A percentile compares a stretch with the other conserved stretches of the same genome.
Conservation (phyloP, 1,140 invertebrate species). For the Polypedilum pembai region DNA sequence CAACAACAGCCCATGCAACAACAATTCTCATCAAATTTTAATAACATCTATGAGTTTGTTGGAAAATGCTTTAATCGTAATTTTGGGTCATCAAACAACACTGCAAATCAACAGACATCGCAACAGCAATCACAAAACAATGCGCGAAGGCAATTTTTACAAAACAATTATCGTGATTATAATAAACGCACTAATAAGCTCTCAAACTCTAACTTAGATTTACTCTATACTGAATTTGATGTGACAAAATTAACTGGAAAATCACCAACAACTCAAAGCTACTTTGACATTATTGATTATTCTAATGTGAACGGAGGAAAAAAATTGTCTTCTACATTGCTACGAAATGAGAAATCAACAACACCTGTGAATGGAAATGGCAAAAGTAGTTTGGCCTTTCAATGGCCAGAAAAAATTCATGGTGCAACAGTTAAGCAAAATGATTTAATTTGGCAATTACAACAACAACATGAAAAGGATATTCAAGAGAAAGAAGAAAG, state of each 20-base stretch:
- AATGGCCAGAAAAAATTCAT: conserved; percentile 44
- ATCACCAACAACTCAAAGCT: conserved; percentile 44
- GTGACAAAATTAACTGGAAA: conserved; percentile 43
- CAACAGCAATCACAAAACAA: neutral
- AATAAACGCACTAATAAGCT: conserved; percentile 28
- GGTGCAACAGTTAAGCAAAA: conserved; percentile 42
- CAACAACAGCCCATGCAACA: neutral
- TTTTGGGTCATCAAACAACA: conserved; percentile 30
- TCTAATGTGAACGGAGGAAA: neutral
- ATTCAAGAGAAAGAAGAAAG: conserved; percentile 26
- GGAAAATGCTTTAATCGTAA: conserved; percentile 24
- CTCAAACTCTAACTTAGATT: conserved; percentile 32
- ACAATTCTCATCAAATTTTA: conserved; percentile 10
- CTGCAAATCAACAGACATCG: neutral
- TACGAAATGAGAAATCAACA: neutral
- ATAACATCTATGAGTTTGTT: conserved; percentile 23
- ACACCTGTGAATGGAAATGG: conserved; percentile 29
- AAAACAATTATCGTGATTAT: conserved; percentile 31
- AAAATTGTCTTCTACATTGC: neutral
- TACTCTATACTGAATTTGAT: conserved; percentile 40
- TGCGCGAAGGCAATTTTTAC: neutral
- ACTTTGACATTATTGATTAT: conserved; percentile 31
- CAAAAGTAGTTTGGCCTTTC: conserved; percentile 35
- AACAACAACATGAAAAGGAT: conserved; percentile 34
- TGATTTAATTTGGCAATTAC: conserved; percentile 37